Evolutionary conservation across 2,888 invertebrate species (phyloP).

Genomic region (Seladonia tumulorum): DNA sequence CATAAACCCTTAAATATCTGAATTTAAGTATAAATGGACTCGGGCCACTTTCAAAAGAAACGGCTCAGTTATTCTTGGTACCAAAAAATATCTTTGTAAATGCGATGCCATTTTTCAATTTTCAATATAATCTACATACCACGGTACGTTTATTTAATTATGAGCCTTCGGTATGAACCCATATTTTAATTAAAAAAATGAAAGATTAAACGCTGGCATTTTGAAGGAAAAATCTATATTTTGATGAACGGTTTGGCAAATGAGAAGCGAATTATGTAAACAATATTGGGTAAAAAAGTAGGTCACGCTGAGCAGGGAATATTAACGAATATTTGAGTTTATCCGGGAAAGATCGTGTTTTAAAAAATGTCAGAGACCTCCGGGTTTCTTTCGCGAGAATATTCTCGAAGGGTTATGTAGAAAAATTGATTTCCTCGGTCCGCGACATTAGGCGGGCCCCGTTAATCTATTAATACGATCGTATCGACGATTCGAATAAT

Average conservation of each 20-base stretch:
- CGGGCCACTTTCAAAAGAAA: no score
- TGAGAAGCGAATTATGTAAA: neutral
- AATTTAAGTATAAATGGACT: no score
- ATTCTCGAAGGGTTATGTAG: neutral
- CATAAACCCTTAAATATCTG: no score
- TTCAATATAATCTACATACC: neutral
- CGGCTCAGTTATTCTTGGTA: no score
- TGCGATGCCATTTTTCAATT: no score
- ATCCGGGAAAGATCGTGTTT: neutral
- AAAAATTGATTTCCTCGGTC: neutral
- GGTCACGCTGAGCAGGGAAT: neutral
- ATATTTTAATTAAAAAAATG: neutral
- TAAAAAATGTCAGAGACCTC: neutral
- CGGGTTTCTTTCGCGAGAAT: neutral
- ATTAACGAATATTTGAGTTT: neutral
- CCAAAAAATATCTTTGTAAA: no score
- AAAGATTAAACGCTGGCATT: neutral
- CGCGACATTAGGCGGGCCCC: neutral
- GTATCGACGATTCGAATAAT: conserved; percentile 20
- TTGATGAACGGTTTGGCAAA: neutral
- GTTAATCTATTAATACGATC: conserved; percentile 40
- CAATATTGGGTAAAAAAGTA: neutral
- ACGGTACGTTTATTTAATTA: no score
- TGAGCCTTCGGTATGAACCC: no score
- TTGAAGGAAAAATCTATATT: neutral